Base-by-base conservation (phyloP, 2,888 invertebrate genomes). In the Monochamus alternatus region DNA sequence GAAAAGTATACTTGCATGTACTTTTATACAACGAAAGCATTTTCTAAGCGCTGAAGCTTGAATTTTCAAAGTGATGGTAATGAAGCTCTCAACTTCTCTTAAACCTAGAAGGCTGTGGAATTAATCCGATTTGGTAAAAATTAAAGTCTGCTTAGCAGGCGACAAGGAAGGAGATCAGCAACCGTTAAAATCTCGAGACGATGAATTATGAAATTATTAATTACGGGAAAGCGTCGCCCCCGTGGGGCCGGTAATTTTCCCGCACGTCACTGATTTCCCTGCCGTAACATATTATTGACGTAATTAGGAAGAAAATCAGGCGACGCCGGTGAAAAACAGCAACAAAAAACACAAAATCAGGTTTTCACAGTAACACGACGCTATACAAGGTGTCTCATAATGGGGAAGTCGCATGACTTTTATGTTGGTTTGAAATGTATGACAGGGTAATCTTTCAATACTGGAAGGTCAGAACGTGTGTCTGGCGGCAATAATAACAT, bases 261-360 rank as follows among this genome's bases (percentile, higher is more conserved):
- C 2, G 64, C 64, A 64, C 64, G 64, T 47, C 64, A 64, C 64
- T 47, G 64, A 30, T 64, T 63, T 47, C 43, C 64, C 64, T 3
- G 47, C 47, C 9, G 7, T 30, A 64, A 8, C 47, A 44, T 43
- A 64, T 47, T 64, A 64, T 64, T 64, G 64, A 64, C 64, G 44
- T 47, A 22, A 64, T 64, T 30, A 44, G 47, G 47, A 22, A 14
- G 44, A 22, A 64, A 64, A 30, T 7, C 9, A 47, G 31, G 44
- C 47, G 47, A 47, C n/a, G 55, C 55, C 22, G n/a, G n/a, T 7
- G 22, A 22, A 22, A 55, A 55, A 14, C 14, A 55, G 14, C 38
- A 38, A 38, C 38, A 38, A 38, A 38, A 38, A 38, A 38, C 38
- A 7, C 7, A 38, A 38, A 38, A 38, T 38, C 38, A 4, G 38